These are phyloP conservation scores for Alloscopus bannaensis DNA, from an alignment of 2,888 invertebrate genomes.

Conservation along the genomic window DNA sequence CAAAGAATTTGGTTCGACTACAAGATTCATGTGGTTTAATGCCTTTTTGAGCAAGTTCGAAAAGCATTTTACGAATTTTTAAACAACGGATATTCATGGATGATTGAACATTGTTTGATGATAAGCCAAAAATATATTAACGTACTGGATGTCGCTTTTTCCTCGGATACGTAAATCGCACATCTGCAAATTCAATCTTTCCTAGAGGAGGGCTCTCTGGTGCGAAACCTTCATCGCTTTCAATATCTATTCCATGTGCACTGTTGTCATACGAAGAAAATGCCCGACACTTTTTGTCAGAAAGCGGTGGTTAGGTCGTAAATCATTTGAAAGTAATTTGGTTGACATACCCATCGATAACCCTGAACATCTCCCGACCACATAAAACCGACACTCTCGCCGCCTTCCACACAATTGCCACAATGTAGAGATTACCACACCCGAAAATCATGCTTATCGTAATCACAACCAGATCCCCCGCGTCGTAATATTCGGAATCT, in stretches of 20 bases:
- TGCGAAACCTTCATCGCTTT: slow-evolving; percentile 26
- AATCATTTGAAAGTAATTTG: too few relatives aligned
- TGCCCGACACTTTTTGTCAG: too few relatives aligned
- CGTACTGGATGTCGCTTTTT: slow-evolving; percentile 16
- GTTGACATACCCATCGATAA: slow-evolving; percentile 41
- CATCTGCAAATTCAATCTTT: slow-evolving; percentile 55
- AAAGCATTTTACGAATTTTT: slow-evolving; percentile 5
- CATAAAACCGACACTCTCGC: slow-evolving; percentile 26
- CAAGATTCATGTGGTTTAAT: slow-evolving; percentile 43
- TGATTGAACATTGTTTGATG: background rate
- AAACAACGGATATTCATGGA: background rate
- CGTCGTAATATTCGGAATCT: slow-evolving; percentile 27
- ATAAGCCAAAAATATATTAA: slow-evolving; percentile 5
- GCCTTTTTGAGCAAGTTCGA: background rate
- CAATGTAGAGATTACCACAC: slow-evolving; percentile 27
- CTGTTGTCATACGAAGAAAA: background rate
- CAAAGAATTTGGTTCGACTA: slow-evolving; percentile 29
- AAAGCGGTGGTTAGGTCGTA: too few relatives aligned
- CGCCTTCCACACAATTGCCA: slow-evolving; percentile 2
- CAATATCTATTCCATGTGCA: slow-evolving; percentile 38
- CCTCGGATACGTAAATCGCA: slow-evolving; percentile 52
- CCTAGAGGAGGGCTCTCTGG: slow-evolving; percentile 33
- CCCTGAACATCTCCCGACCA: slow-evolving; percentile 23
- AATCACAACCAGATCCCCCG: slow-evolving; percentile 51
- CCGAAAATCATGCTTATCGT: slow-evolving; percentile 48